Conservation (phyloP, 37 sponge, comb jelly and placozoan species). For the Axinella damicornis region DNA sequence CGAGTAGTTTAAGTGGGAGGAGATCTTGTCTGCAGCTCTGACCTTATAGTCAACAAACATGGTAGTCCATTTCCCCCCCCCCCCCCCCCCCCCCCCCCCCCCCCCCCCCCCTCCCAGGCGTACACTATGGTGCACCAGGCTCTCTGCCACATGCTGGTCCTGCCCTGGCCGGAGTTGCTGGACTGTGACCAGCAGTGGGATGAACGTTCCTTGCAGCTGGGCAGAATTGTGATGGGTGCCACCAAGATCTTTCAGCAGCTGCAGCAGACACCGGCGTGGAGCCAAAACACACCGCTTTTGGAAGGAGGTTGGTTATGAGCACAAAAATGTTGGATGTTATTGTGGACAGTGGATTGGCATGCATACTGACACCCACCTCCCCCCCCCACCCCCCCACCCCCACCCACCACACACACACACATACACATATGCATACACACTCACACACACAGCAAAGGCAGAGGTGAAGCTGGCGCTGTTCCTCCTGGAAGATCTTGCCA, state of each 20-base stretch:
- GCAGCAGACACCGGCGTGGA: background rate
- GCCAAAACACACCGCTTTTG: constrained; percentile 8
- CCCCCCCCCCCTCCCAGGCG: constrained; percentile 4
- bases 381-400: background rate
- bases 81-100: background rate
- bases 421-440: constrained; percentile 24
- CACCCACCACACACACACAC: constrained; percentile 41
- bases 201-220: constrained; percentile 12
- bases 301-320: constrained; percentile 40
- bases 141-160: constrained; percentile 53
- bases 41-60: too few relatives aligned
- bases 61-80: background rate
- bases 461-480: constrained; percentile 43
- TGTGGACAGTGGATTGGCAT: background rate
- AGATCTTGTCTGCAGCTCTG: too few relatives aligned
- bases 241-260: constrained; percentile 18
- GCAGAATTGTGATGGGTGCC: constrained; percentile 34
- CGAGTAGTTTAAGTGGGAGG: background rate
- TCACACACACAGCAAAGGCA: constrained; percentile 55
- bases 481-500: constrained; percentile 58
- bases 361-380: constrained; percentile 30
- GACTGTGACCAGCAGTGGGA: constrained; percentile 76
- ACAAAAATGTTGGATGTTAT: too few relatives aligned
- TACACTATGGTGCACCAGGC: constrained; percentile 45
- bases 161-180: constrained; percentile 77